These are phyloP conservation scores for Bettongia penicillata DNA, from an alignment of 2,113 vertebrate species.

Conservation along the genomic window DNA sequence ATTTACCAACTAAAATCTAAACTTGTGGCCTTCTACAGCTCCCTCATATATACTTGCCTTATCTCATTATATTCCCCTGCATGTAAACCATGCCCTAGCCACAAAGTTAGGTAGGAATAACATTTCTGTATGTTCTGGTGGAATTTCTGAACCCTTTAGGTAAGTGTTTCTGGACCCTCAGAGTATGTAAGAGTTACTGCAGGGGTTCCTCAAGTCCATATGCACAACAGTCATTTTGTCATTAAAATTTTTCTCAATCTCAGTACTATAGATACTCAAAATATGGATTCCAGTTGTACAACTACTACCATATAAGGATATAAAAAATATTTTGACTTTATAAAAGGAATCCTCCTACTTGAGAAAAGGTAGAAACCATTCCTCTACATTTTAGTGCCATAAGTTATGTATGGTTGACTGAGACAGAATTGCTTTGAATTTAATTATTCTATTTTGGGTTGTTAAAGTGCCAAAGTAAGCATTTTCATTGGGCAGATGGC, in stretches of 20 bases:
- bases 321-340: background rate
- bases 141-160: too few species aligned
- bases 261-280: too few species aligned
- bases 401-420: background rate
- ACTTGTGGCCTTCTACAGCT: too few species aligned
- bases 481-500: too few species aligned
- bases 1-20: too few species aligned
- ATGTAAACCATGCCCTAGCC: too few species aligned
- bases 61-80: too few species aligned
- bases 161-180: background rate
- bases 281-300: background rate
- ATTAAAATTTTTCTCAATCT: background rate
- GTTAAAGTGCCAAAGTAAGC: background rate
- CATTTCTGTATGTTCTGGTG: too few species aligned
- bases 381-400: background rate
- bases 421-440: background rate
- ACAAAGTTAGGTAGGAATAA: too few species aligned
- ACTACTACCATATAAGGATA: background rate
- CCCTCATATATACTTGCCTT: too few species aligned
- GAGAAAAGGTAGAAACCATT: background rate
- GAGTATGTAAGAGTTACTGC: background rate
- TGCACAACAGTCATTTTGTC: background rate
- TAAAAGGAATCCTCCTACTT: background rate
- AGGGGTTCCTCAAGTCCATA: background rate
- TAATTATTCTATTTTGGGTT: background rate